Evolutionary conservation across 2,888 invertebrate genomes (phyloP).

Genomic region (Caradrina kadenii): DNA sequence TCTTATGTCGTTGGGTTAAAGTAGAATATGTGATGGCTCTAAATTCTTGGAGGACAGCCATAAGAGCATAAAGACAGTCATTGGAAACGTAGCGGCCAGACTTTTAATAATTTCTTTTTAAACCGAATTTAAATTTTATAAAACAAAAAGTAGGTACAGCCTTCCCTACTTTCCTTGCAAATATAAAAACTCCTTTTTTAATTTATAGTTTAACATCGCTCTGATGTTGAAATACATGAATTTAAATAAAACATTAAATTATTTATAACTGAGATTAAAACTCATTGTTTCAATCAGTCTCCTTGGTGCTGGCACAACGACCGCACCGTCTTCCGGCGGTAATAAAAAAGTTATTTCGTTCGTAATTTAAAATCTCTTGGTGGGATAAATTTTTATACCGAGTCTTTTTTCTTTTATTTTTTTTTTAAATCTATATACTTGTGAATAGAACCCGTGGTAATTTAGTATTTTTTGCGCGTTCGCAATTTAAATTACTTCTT

Average conservation of each 20-base stretch:
- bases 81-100: constrained; percentile 59
- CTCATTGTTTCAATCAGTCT: constrained; percentile 52
- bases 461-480: constrained; percentile 10
- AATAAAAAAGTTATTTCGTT: constrained; percentile 17
- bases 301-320: constrained; percentile 40
- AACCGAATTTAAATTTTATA: constrained; percentile 3
- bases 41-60: constrained; percentile 73
- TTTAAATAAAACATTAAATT: constrained; percentile 24
- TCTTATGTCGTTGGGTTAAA: constrained; percentile 33
- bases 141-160: not conserved
- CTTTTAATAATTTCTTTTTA: constrained; percentile 56
- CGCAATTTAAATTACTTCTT: constrained; percentile 19
- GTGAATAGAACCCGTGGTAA: not conserved
- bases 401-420: not conserved
- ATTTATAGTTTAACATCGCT: constrained; percentile 8
- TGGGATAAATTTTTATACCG: constrained; percentile 8
- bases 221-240: not conserved
- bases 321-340: constrained; percentile 28
- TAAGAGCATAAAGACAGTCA: constrained; percentile 53
- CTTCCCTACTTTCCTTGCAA: not conserved
- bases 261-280: constrained; percentile 37
- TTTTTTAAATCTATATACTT: not conserved
- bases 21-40: constrained; percentile 53
- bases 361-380: constrained; percentile 39
- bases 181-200: not conserved